Base-by-base conservation (phyloP, 2,888 invertebrate genomes). In the Drosophila merina region DNA sequence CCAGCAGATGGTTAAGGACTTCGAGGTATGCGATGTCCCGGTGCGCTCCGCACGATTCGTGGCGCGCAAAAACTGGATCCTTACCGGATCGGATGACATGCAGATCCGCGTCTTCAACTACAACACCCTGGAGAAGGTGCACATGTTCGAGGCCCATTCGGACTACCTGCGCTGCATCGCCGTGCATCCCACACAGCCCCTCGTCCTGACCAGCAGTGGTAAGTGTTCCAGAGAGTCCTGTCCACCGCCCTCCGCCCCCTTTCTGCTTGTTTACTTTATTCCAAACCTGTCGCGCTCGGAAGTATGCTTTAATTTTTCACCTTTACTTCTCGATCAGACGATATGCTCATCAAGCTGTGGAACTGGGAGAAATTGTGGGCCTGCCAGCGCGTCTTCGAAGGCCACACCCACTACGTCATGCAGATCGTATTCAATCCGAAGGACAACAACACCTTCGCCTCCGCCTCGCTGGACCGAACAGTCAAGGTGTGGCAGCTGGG, bases 301-400 rank as follows among this genome's bases (percentile, higher is more conserved):
- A 60, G 60, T 60, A 60, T 60, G 57, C 57, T 57, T 48, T 26
- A 31, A 12, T 60, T 60, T 57, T 40, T 14, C 9, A 14, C 25
- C 4, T 56, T 26, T 14, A 38, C n/a, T 50, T 62, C 6, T 68
- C 31, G 0, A 92, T 62, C 91, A 97, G 99, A 99, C 94, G 99
- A 99, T 90, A 97, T 99, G 96, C 93, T 98, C 58, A 98, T 99
- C 74, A 99, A 99, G 92, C 92, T 99, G 66, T 99, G 99, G 99
- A 99, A 99, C 92, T 99, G 99, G 99, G 99, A 99, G 57, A 98
- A 99, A 90, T 95, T 97, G 88, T 99, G 99, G 99, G 94, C 96
- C 0, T 98, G 98, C 87, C 99, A 99, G 90, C 99, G 99, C 91
- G 97, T 98, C 10, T 99, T 99, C 90, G 99, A 99, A 90, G 99